Conservation (phyloP, 2,797 vertebrate species). For the Pipistrellus pipistrellus region DNA sequence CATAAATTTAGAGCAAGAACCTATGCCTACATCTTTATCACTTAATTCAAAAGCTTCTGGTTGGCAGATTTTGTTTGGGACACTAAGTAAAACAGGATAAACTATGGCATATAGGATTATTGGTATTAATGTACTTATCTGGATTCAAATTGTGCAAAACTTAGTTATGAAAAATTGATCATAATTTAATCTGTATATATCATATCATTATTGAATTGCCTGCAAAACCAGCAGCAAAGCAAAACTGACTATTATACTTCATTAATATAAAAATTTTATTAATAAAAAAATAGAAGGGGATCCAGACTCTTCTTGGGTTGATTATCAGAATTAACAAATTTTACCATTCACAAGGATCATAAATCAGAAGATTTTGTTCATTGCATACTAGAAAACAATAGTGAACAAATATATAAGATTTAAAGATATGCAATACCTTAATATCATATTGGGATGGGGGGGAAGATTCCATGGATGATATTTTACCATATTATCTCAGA, state of each 20-base stretch:
- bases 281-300: not conserved
- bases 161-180: conserved; percentile 5
- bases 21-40: not conserved
- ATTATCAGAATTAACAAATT: not conserved
- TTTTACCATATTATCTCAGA: not conserved
- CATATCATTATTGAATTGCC: not conserved
- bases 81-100: not conserved
- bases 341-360: not conserved
- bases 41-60: not conserved
- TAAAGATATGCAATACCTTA: not conserved
- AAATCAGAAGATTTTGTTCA: not conserved
- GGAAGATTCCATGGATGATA: not conserved
- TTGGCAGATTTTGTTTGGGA: not conserved
- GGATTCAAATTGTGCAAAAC: not conserved
- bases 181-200: not conserved
- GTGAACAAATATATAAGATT: not conserved
- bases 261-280: not conserved
- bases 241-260: not conserved
- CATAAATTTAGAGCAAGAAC: conserved; percentile 29
- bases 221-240: not conserved
- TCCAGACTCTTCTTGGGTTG: not conserved
- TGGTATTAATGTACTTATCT: not conserved
- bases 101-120: not conserved
- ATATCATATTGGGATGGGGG: not conserved
- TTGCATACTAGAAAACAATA: not conserved